Evolutionary conservation across 1,140 invertebrate species (phyloP).

Genomic region (Lordiphosa mommai): DNA sequence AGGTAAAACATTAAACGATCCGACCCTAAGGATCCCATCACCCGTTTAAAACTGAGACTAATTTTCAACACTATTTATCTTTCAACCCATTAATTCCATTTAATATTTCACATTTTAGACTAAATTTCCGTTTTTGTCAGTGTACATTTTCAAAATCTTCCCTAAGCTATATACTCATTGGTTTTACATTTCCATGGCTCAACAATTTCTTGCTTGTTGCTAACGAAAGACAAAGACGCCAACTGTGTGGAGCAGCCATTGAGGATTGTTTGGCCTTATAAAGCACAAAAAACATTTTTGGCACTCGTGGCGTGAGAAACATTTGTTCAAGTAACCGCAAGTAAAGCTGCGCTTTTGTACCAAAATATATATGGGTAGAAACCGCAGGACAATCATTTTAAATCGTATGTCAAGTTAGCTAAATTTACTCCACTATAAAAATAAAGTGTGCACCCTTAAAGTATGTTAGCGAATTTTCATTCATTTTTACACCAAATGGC

Average conservation of each 20-base stretch:
- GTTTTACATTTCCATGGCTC: slow-evolving; percentile 20
- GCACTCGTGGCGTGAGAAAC: slow-evolving; percentile 30
- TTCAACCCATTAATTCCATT: too few relatives aligned
- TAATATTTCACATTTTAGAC: too few relatives aligned
- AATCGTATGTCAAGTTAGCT: slow-evolving; percentile 23
- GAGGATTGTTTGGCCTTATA: neutral
- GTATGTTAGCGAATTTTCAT: slow-evolving; percentile 8
- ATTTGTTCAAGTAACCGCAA: slow-evolving; percentile 31
- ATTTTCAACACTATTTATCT: too few relatives aligned
- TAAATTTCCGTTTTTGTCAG: slow-evolving; percentile 3
- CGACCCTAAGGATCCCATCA: too few relatives aligned
- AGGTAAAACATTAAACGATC: too few relatives aligned
- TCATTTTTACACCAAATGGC: slow-evolving; percentile 45
- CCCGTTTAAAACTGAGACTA: too few relatives aligned
- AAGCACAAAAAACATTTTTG: slow-evolving; percentile 32
- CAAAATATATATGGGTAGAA: neutral
- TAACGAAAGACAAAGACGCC: slow-evolving; percentile 31
- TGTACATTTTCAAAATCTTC: slow-evolving; percentile 9
- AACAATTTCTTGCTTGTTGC: slow-evolving; percentile 51
- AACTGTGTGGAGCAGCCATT: neutral
- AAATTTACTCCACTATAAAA: neutral
- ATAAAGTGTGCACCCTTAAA: slow-evolving; percentile 10
- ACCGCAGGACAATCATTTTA: slow-evolving; percentile 1
- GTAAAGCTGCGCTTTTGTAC: neutral
- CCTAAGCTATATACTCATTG: slow-evolving; percentile 3